Evolutionary conservation across 2,888 invertebrate genomes (phyloP), one percentile per base, ranked within the genome.

Genomic region (Eudasyphora cyanicolor): DNA sequence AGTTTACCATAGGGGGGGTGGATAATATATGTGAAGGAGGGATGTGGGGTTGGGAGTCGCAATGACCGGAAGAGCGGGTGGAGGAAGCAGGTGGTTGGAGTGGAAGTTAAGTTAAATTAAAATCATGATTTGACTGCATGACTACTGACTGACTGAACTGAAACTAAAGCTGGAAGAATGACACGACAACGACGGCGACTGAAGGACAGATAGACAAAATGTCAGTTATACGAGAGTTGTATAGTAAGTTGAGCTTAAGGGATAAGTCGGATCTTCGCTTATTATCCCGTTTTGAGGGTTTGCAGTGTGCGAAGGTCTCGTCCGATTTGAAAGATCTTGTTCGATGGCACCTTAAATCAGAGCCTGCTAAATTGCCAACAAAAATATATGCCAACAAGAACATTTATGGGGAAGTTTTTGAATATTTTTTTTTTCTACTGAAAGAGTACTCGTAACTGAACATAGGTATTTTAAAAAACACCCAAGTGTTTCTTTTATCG

Each of bases 111-210:
- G 57, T 67, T 76, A 57, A 79, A 79, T 76, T 62, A 82, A 77
- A 74, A 69, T 76, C 73, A 77, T 73, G 60, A 69, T 73, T 49
- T 74, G 79, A 71, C 70, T 75, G 78, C 82, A 73, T 64, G 79
- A 82, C 82, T 79, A 82, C 76, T 79, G 76, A 79, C 79, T 82
- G 82, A 82, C 79, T 82, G 76, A 82, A 76, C 79, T 49, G 70
- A 82, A 76, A 45, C 45, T 49, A 70, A 82, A 76, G n/a, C 45
- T 29, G 24, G 57, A 57, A 57, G 57, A 24, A 73, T 60, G 29
- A 67, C 54, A 21, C n/a, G n/a, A n/a, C 35, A 67, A 76, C 76
- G 32, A 76, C 60, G 35, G n/a, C 54, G 27, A 76, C 82, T 45
- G 75, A 64, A 19, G 14, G 73, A 51, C 67, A 35, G 60, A 45